Conservation (phyloP, 2,888 invertebrate genomes). For the Cryptocephalus primarius region DNA sequence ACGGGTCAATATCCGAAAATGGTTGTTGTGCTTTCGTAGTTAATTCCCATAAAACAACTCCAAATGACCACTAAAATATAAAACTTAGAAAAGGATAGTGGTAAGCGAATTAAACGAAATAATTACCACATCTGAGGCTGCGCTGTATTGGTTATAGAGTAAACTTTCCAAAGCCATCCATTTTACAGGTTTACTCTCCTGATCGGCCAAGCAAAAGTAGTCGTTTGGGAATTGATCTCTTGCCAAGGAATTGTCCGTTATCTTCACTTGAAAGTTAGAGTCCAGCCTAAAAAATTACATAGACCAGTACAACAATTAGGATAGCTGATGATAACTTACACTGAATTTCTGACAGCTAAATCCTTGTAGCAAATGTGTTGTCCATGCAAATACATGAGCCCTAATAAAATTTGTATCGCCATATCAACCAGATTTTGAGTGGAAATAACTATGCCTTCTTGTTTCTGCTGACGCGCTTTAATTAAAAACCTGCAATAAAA, state of each 20-base stretch:
- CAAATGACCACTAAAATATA: conserved; percentile 74
- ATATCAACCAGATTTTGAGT: conserved; percentile 54
- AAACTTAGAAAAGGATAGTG: neutral
- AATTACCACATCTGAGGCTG: conserved; percentile 77
- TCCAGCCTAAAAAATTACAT: conserved; percentile 52
- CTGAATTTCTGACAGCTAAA: conserved; percentile 82
- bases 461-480: conserved; percentile 24
- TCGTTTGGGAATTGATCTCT: conserved; percentile 92
- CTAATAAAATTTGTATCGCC: conserved; percentile 70
- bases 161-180: conserved; percentile 92
- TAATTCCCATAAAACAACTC: conserved; percentile 90
- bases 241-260: conserved; percentile 87
- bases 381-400: conserved; percentile 78
- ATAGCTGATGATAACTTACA: conserved; percentile 48
- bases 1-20: conserved; percentile 82
- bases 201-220: conserved; percentile 93
- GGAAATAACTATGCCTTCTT: conserved; percentile 36
- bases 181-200: conserved; percentile 93
- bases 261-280: conserved; percentile 73
- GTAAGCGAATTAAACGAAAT: too few relatives aligned
- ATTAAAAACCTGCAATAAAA: conserved; percentile 29
- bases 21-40: conserved; percentile 85
- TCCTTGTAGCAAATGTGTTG: conserved; percentile 83
- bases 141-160: conserved; percentile 67
- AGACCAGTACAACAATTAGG: neutral